These are phyloP conservation scores for Porites australiensis DNA, from an alignment of 64 coral and sea anemone genomes.

Conservation along the genomic window DNA sequence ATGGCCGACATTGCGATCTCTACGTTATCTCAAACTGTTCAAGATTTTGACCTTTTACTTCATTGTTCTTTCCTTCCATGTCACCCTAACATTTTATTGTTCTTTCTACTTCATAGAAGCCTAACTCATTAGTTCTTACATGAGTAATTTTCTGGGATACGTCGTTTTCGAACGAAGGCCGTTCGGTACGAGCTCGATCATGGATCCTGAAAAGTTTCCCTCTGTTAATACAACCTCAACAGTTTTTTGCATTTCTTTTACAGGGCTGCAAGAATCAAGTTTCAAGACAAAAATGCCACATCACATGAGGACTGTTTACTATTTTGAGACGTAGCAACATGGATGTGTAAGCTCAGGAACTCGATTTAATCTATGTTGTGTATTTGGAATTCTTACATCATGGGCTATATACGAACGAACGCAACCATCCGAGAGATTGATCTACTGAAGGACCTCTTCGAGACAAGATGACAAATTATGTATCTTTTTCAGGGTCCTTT, in stretches of 20 bases:
- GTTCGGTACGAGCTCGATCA: no score
- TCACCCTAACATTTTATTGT: neutral
- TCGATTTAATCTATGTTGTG: conserved; percentile 16
- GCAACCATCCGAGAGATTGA: conserved; percentile 2
- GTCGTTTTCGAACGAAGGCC: neutral
- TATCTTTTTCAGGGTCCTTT: conserved; percentile 35
- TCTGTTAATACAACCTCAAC: no score
- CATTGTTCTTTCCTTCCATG: neutral
- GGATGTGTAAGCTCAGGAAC: neutral
- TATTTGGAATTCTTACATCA: conserved; percentile 65
- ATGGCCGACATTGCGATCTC: neutral
- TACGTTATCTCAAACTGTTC: neutral
- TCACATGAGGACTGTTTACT: conserved; percentile 1
- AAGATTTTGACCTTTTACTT: neutral
- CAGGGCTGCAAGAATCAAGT: neutral
- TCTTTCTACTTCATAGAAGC: neutral
- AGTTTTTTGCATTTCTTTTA: neutral
- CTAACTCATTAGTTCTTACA: neutral
- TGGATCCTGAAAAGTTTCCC: neutral
- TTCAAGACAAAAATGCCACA: neutral
- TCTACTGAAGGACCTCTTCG: neutral
- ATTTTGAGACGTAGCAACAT: conserved; percentile 2
- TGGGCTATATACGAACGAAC: conserved; percentile 8
- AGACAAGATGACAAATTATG: conserved; percentile 57
- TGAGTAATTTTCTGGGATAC: neutral